These are phyloP conservation scores for Ectropis crepuscularia DNA, from an alignment of 2,888 invertebrate species.

Conservation along the genomic window DNA sequence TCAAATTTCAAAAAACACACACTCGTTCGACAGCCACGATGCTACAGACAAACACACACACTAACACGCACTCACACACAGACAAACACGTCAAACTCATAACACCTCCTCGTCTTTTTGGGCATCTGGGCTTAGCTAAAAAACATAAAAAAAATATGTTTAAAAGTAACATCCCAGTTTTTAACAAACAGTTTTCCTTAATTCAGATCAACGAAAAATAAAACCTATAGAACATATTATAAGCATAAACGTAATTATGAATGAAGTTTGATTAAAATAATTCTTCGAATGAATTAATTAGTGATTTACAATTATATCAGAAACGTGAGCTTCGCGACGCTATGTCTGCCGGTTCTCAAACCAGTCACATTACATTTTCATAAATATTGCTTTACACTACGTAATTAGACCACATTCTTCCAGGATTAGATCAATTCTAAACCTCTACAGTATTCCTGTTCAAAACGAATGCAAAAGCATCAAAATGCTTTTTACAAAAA, in stretches of 20 bases:
- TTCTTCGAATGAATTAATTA: neutral
- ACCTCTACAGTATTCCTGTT: neutral
- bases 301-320: slow-evolving; percentile 2
- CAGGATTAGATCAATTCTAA: neutral
- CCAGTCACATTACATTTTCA: slow-evolving; percentile 11
- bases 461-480: too few relatives aligned
- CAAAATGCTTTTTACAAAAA: too few relatives aligned
- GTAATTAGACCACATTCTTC: slow-evolving; percentile 13
- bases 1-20: too few relatives aligned
- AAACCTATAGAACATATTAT: neutral
- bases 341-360: slow-evolving; percentile 13
- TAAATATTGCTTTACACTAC: slow-evolving; percentile 4
- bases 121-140: too few relatives aligned
- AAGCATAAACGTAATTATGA: neutral
- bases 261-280: neutral
- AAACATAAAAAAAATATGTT: too few relatives aligned
- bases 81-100: too few relatives aligned
- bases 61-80: too few relatives aligned
- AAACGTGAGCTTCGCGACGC: slow-evolving; percentile 9
- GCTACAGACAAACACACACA: too few relatives aligned
- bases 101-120: too few relatives aligned
- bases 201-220: neutral
- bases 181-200: too few relatives aligned
- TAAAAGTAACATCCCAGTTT: too few relatives aligned
- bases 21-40: too few relatives aligned